Evolutionary conservation across 2,797 vertebrate genomes (phyloP), one percentile per base, ranked within the genome.

Genomic region (Euthynnus affinis): DNA sequence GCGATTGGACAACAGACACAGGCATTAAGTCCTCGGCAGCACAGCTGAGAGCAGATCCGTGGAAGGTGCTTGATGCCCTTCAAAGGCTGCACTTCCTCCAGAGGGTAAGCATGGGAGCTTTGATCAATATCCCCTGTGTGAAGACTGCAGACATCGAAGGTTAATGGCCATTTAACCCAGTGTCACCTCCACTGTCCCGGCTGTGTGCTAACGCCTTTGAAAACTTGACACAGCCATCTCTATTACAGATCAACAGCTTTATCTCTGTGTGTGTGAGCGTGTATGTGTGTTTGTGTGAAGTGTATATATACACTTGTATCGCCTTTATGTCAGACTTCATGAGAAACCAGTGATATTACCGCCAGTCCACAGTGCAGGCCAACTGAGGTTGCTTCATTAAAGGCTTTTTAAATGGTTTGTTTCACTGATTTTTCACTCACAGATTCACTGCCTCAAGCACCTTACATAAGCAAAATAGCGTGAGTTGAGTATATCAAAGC

Each of bases 111-210:
- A 15, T 15, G 29, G 62, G 9, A 55, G 68, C 89, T 88, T 90
- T 93, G 91, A 94, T 93, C 89, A 80, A 89, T 92, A 91, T 91
- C 84, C 82, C 75, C 29, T 13, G 48, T 67, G 83, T 76, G 84
- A 82, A 85, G 72, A 81, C 87, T 78, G 86, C 88, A 87, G 80
- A 90, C 87, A 66, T 22, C 29, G 74, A 79, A 88, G 91, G 91
- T 90, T 92, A 91, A 92, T 91, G 91, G 91, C 81, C 87, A 91
- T 90, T 94, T 94, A 94, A 92, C 92, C 93, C 77, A 5, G 61
- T 63, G 88, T 88, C 88, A 84, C 84, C 87, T 85, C 74, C 71
- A 64, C 81, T 82, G 88, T 88, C 81, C 77, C 34, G 20, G 40
- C 82, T 85, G 72, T 53, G 81, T 71, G 75, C 70, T 88, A 89